Conservation (phyloP, 2,888 invertebrate genomes). For the Tromatobia lineatoria region DNA sequence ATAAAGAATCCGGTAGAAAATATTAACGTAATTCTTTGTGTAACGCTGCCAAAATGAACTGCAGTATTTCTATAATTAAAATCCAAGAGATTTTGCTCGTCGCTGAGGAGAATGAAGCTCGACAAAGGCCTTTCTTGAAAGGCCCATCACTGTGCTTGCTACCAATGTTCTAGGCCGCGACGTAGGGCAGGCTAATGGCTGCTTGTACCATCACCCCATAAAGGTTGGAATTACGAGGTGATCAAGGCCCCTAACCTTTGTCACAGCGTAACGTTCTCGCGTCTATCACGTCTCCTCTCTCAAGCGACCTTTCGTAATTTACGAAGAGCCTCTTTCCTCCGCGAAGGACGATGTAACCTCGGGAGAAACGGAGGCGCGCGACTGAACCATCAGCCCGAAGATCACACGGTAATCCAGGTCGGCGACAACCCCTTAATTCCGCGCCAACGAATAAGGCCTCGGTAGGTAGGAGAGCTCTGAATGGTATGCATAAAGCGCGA, state of each 20-base stretch:
- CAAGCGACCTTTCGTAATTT: constrained; percentile 21
- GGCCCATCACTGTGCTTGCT: not conserved
- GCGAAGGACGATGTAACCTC: not conserved
- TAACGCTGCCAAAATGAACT: not conserved
- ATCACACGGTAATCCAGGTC: constrained; percentile 7
- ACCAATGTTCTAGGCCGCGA: not conserved
- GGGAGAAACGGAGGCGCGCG: not conserved
- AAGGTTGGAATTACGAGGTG: constrained; percentile 28
- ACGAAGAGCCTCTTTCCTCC: not conserved
- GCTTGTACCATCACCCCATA: constrained; percentile 14
- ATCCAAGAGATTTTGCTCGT: constrained; percentile 4
- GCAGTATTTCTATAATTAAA: constrained; percentile 23
- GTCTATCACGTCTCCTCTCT: not conserved
- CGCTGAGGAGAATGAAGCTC: not conserved
- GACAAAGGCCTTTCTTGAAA: not conserved
- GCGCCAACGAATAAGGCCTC: constrained; percentile 5
- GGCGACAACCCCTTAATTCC: constrained; percentile 34
- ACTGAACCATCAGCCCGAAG: not conserved
- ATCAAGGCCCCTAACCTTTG: constrained; percentile 16
- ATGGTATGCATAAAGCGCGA: constrained; percentile 2
- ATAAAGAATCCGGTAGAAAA: too few relatives aligned
- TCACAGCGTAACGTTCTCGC: constrained; percentile 15
- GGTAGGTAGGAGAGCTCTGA: constrained; percentile 2
- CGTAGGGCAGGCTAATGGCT: constrained; percentile 23
- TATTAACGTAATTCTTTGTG: not conserved